Base-by-base conservation (phyloP, 2,797 vertebrate species). In the Xyrichtys novacula region DNA sequence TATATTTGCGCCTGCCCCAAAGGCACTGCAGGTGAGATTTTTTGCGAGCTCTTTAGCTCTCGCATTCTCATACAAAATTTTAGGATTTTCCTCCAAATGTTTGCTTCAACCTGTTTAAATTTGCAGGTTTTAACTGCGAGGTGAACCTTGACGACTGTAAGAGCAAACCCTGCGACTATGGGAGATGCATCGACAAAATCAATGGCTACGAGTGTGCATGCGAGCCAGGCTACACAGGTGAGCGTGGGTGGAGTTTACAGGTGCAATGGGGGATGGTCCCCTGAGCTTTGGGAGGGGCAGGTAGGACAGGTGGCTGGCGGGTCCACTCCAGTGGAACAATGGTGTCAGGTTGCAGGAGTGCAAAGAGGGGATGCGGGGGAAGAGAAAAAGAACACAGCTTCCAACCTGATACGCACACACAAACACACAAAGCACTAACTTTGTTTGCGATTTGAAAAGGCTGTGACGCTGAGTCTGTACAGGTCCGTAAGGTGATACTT, bases 181-280 rank as follows among this genome's bases (percentile, higher is more conserved):
- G 98, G 84, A 95, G 95, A 4, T 99, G 98, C 74, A 95, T 98
- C 0, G 97, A 99, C 94, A 98, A 96, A 94, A 98, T 98, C 70
- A 96, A 98, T 0, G 93, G 96, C 88, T 99, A 99, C 0, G 97
- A 98, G 84, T 99, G 98, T 59, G 92, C 94, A 20, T 99, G 98
- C 0, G 95, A 97, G 89, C 95, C 96, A 0, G 98, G 98, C 20
- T 99, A 98, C 90, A 95, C 96, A 85, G 96, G 96, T 97, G 92
- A 94, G 91, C 44, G 69, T 25, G 69, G 75, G 82, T 59, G 71
- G 93, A 92, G 93, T 75, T 53, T 81, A 84, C 84, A 91, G 88
- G 85, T 89, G 86, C 67, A 63, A 38, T 15, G 34, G 63, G 74
- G 86, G 81, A 43, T 57, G 80, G 79, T 88, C 88, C 78, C 87